Conservation (phyloP, 2,888 invertebrate genomes). For the Odontocerum albicorne region DNA sequence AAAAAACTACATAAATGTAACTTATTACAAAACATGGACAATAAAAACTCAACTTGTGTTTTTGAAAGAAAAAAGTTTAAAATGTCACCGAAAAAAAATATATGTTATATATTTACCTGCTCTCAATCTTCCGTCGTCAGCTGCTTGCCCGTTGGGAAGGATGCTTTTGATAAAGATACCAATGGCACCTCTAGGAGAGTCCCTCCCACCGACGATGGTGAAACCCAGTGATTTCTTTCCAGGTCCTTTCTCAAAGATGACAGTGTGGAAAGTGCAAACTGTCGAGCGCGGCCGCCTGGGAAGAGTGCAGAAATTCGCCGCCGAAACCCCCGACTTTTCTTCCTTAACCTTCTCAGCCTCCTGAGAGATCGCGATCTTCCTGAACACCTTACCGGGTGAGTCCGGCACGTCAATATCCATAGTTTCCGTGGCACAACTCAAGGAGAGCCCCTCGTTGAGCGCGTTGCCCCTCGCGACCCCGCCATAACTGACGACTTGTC, state of each 20-base stretch:
- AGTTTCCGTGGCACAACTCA: constrained; percentile 42
- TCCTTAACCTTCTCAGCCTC: constrained; percentile 39
- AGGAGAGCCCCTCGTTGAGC: constrained; percentile 51
- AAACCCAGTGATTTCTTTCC: constrained; percentile 87
- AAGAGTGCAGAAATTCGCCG: constrained; percentile 71
- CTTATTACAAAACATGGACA: too few relatives aligned
- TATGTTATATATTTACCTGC: constrained; percentile 70
- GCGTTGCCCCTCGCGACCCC: constrained; percentile 50
- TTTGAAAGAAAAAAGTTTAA: too few relatives aligned
- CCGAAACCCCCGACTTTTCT: constrained; percentile 50
- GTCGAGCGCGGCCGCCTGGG: constrained; percentile 70
- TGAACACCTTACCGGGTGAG: constrained; percentile 14
- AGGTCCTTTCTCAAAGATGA: constrained; percentile 76
- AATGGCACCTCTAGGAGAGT: constrained; percentile 81
- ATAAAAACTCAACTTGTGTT: too few relatives aligned
- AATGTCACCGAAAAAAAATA: too few relatives aligned
- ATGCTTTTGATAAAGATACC: constrained; percentile 88
- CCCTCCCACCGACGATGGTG: constrained; percentile 85
- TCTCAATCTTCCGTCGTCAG: constrained; percentile 78
- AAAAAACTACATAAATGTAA: too few relatives aligned
- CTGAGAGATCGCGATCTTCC: constrained; percentile 24
- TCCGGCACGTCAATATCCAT: constrained; percentile 33
- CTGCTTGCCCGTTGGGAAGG: constrained; percentile 78
- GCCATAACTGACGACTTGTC: constrained; percentile 59
- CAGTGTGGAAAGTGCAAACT: constrained; percentile 70